Percentiles rank a stretch among this genome's conserved stretches.
These are phyloP conservation scores for Elysia crispata DNA, from an alignment of 2,888 invertebrate species.

Conservation along the genomic window DNA sequence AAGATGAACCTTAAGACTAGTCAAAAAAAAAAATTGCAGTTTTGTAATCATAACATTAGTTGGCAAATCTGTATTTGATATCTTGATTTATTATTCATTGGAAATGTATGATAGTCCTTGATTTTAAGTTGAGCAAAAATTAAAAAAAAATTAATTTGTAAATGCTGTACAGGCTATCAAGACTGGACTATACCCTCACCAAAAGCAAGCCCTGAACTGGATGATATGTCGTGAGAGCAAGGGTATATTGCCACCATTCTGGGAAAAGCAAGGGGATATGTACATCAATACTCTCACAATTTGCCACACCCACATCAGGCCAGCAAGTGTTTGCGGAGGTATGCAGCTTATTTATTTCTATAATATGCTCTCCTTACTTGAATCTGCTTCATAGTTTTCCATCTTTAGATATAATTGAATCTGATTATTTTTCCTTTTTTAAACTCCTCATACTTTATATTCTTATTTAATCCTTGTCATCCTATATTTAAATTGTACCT, in stretches of 20 bases:
- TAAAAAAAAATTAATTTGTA: slow-evolving; percentile 11
- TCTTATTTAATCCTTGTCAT: too few relatives aligned
- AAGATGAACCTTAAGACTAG: too few relatives aligned
- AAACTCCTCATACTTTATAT: too few relatives aligned
- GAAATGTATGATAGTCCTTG: background rate
- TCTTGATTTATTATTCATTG: too few relatives aligned
- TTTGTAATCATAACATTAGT: background rate
- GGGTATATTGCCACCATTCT: slow-evolving; percentile 63
- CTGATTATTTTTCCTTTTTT: too few relatives aligned
- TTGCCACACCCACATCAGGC: slow-evolving; percentile 52
- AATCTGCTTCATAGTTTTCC: too few relatives aligned
- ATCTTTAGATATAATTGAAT: too few relatives aligned
- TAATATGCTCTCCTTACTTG: background rate
- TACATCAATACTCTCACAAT: slow-evolving; percentile 61
- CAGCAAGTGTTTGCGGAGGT: slow-evolving; percentile 61
- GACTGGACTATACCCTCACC: slow-evolving; percentile 62
- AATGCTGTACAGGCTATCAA: slow-evolving; percentile 55
- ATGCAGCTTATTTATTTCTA: slow-evolving; percentile 3
- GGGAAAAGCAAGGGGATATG: slow-evolving; percentile 56
- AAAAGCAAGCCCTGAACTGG: slow-evolving; percentile 67
- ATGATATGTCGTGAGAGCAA: slow-evolving; percentile 64
- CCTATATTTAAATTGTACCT: too few relatives aligned
- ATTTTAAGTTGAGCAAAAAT: background rate
- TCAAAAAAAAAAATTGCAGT: background rate
- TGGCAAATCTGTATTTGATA: background rate